These are phyloP conservation scores for Sparus aurata DNA, from an alignment of 2,797 vertebrate genomes.

Conservation along the genomic window DNA sequence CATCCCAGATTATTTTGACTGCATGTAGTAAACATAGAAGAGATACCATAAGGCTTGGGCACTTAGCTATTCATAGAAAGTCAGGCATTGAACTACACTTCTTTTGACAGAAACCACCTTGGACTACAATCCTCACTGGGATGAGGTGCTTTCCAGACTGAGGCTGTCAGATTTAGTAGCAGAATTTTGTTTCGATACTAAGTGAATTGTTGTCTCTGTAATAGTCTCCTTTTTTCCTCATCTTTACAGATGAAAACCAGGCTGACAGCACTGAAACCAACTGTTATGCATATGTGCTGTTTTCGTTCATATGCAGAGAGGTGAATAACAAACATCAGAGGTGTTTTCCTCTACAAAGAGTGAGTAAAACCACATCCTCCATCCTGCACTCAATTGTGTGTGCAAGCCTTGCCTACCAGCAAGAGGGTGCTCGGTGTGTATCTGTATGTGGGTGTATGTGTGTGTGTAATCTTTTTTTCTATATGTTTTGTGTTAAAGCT, in stretches of 20 bases:
- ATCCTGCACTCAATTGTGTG: conserved; percentile 40
- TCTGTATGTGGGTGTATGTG: not conserved
- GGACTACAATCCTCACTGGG: not conserved
- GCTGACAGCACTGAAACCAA: conserved; percentile 31
- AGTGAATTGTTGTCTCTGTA: not conserved
- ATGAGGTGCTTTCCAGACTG: not conserved
- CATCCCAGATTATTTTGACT: not conserved
- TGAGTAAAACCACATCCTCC: conserved; percentile 74
- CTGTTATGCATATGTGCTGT: conserved; percentile 44
- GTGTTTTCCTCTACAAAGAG: conserved; percentile 68
- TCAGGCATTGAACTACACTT: not conserved
- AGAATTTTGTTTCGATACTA: not conserved
- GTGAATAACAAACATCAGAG: conserved; percentile 65
- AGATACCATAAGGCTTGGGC: not conserved
- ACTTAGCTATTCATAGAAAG: too few relatives aligned
- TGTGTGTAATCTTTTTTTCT: conserved; percentile 39
- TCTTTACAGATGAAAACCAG: conserved; percentile 17
- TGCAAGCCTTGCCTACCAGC: conserved; percentile 24
- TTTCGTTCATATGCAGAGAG: conserved; percentile 46
- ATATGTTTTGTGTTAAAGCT: conserved; percentile 18
- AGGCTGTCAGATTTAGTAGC: not conserved
- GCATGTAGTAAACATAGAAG: not conserved
- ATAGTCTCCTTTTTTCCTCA: conserved; percentile 3
- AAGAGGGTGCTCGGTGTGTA: conserved; percentile 1
- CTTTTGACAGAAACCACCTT: not conserved